phyloP scores from a whole-genome alignment of 2,888 invertebrate species.

The Alcis repandata region DNA sequence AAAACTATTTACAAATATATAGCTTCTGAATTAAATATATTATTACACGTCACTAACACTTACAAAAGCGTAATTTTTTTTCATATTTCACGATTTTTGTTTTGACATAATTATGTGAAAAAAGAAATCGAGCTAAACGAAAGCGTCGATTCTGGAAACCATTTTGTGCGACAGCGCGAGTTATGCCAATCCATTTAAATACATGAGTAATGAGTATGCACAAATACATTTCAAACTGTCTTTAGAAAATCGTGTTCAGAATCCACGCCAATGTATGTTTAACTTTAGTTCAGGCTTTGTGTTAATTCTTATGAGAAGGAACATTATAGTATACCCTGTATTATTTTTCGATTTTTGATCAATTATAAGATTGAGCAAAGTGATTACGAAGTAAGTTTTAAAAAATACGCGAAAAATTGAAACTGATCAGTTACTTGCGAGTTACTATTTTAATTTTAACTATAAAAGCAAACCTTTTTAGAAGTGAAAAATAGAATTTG shows the following conservation, averaged over 20 bases:
- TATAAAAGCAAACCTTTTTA: no score
- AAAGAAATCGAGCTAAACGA: no score
- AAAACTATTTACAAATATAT: slow-evolving; percentile 43
- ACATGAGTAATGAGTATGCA: background rate
- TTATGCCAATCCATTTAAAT: background rate
- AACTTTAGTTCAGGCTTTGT: slow-evolving; percentile 30
- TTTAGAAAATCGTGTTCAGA: background rate
- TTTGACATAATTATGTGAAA: no score
- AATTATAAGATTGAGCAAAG: slow-evolving; percentile 45
- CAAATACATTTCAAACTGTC: background rate
- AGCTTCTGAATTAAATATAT: background rate
- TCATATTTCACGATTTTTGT: background rate
- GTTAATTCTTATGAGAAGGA: slow-evolving; percentile 25
- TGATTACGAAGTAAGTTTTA: slow-evolving; percentile 12
- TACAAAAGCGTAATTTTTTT: background rate
- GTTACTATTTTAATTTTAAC: no score
- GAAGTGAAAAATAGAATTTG: no score
- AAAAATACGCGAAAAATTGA: background rate
- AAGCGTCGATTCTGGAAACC: no score
- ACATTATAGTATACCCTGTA: slow-evolving; percentile 34
- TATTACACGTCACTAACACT: background rate
- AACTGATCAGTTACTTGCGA: background rate
- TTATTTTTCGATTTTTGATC: slow-evolving; percentile 37
- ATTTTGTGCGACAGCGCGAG: background rate
- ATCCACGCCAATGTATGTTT: background rate